Evolutionary conservation across 2,888 invertebrate species (phyloP).

Genomic region (Allacma fusca): DNA sequence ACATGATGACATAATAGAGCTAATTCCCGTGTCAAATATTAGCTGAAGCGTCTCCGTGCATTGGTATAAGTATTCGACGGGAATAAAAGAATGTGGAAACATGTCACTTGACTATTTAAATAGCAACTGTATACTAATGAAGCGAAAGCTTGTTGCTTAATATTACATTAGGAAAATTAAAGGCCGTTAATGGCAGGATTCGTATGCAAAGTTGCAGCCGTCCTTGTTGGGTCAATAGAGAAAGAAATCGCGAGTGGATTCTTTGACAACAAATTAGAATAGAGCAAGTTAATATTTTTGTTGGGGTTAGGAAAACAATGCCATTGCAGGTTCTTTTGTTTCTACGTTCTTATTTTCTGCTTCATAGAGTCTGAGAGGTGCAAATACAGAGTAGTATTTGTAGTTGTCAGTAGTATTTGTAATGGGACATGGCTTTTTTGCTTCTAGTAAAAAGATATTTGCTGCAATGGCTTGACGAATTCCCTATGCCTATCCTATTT

Average conservation of each 20-base stretch:
- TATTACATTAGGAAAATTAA: conserved; percentile 10
- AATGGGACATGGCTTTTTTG: no score
- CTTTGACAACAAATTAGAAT: conserved; percentile 16
- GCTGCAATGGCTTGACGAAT: no score
- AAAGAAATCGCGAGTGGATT: conserved; percentile 26
- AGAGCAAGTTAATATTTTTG: neutral
- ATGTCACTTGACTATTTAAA: neutral
- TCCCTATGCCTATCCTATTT: no score
- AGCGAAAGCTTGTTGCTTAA: conserved; percentile 12
- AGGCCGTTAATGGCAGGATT: conserved; percentile 34
- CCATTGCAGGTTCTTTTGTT: neutral
- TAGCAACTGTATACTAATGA: neutral
- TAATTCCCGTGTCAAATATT: neutral
- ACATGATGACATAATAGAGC: neutral
- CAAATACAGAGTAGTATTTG: no score
- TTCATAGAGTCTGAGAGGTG: no score
- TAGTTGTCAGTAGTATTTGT: no score
- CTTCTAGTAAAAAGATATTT: no score
- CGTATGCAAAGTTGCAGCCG: conserved; percentile 27
- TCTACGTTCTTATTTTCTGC: no score
- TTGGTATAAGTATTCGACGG: neutral
- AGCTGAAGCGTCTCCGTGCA: neutral
- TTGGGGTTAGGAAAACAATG: neutral
- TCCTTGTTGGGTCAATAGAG: conserved; percentile 19
- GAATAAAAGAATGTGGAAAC: no score